Base-by-base conservation (phyloP, 64 coral and sea anemone species). In the Orbicella faveolata region DNA sequence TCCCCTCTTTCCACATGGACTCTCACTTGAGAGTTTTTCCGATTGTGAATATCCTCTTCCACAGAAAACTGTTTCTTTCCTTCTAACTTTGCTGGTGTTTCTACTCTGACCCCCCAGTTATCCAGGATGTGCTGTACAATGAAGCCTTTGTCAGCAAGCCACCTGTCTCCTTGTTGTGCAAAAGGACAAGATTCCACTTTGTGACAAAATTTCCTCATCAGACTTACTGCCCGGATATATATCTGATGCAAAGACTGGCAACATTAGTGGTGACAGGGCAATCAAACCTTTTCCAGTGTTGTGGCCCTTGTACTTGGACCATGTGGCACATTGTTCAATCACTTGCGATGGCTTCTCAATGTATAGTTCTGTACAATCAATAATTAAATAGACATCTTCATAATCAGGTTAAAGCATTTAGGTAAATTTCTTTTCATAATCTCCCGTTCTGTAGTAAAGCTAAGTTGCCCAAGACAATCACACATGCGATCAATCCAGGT, bases 141-240 rank as follows among this genome's bases (percentile, higher is more conserved):
- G 62, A 94, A 87, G 16, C 88, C 93, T 66, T 94, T 94, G 77
- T 94, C 93, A 70, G 93, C 88, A 26, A 94, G 63, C 81, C 88
- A 87, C 48, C 79, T 86, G 59, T 94, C 93, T 48, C 88, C 93
- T 53, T 9, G 16, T n/a, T 90, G 87, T 8, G 79, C 92, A 30
- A 35, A 89, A 79, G 6, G 79, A 78, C 33, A 94, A 25, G 77
- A 84, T 94, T 39, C 93, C 93, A 78, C 81, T 80, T 35, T 86
- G 74, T 18, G 2, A 14, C n/a, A 86, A 23, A 36, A 94, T 90
- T 0, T 94, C 88, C 62, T 94, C 81, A 52, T 94, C 87, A 65
- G 88, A 94, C 26, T 80, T 94, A 26, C 91, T 94, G 20, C 88
- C 88, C 36, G 93, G 93, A 80, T 52, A 87, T 9, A 88, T 37